Conservation (phyloP, 2,797 vertebrate genomes). For the Perodicticus potto region DNA sequence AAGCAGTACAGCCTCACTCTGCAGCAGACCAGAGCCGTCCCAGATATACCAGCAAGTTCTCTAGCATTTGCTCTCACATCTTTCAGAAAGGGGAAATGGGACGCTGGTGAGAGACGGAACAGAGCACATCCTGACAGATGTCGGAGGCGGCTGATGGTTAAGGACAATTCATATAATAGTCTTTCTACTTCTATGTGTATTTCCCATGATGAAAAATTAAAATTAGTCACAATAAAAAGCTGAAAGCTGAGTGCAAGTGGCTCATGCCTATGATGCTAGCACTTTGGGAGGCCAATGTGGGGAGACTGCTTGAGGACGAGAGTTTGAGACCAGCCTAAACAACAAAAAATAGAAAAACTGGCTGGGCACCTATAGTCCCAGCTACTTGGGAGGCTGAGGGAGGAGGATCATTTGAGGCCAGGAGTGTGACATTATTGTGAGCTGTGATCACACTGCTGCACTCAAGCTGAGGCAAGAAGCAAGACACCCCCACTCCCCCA, state of each 20-base stretch:
- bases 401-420: neutral
- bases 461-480: too few species aligned
- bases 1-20: neutral
- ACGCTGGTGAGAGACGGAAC: neutral
- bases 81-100: neutral
- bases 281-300: too few species aligned
- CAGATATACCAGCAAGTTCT: neutral
- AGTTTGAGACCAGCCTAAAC: too few species aligned
- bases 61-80: neutral
- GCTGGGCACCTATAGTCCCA: too few species aligned
- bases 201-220: neutral
- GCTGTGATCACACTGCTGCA: too few species aligned
- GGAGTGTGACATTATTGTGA: too few species aligned
- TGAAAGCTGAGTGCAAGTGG: too few species aligned
- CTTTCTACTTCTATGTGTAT: neutral
- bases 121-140: too few species aligned
- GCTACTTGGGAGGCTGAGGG: too few species aligned
- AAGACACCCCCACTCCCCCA: rapidly evolving
- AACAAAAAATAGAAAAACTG: too few species aligned
- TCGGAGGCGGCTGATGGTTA: neutral
- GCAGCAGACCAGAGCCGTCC: neutral
- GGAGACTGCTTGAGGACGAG: too few species aligned
- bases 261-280: too few species aligned
- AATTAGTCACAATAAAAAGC: neutral
- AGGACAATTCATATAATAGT: neutral